Evolutionary conservation across 2,113 vertebrate species (phyloP).

Genomic region (Anarhynchus alexandrinus): DNA sequence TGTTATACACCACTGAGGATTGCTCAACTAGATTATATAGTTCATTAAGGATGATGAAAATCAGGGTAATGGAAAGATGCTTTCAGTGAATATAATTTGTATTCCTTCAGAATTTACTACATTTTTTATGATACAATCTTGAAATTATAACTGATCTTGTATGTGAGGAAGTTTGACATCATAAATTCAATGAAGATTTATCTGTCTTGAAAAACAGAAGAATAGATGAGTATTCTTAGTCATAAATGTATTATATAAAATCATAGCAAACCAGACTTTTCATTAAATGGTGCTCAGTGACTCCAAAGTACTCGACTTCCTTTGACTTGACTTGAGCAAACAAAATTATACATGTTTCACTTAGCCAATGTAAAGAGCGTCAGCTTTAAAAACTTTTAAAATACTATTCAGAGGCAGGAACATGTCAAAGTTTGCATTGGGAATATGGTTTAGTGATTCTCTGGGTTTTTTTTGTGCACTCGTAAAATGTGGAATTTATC

Average conservation of each 20-base stretch:
- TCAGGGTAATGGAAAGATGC: not conserved
- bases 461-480: not conserved
- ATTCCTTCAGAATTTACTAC: not conserved
- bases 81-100: not conserved
- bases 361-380: not conserved
- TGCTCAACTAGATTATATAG: not conserved
- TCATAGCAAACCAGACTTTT: not conserved
- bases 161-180: not conserved
- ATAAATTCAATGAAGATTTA: not conserved
- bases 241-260: not conserved
- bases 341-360: not conserved
- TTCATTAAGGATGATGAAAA: not conserved
- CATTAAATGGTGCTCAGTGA: not conserved
- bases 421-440: not conserved
- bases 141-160: not conserved
- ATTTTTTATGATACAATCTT: not conserved
- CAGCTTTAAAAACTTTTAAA: not conserved
- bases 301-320: not conserved
- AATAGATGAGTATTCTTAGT: not conserved
- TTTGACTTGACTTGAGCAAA: not conserved
- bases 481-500: not conserved
- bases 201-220: not conserved
- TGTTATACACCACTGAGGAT: not conserved
- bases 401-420: not conserved
- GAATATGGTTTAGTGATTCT: not conserved